Base-by-base conservation (phyloP, 2,797 vertebrate genomes). In the Silurus aristotelis region DNA sequence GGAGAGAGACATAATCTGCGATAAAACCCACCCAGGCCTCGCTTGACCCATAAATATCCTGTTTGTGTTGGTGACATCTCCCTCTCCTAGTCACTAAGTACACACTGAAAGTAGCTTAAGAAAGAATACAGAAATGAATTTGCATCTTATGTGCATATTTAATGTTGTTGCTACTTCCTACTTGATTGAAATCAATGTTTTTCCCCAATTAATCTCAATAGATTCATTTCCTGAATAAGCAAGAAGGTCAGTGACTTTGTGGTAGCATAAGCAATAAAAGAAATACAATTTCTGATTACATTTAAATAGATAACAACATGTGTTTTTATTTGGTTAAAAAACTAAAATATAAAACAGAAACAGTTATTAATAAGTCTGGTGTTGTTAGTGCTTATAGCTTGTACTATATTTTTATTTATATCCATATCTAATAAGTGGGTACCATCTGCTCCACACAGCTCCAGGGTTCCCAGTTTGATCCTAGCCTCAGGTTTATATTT, bases 41-140 rank as follows among this genome's bases (percentile, higher is more conserved):
- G 88, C 92, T 93, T 96, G 94, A 96, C 94, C 95, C 93, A 94
- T 94, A 93, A 94, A 95, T 93, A 94, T 87, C 90, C 89, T 94
- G 92, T 94, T 95, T 94, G 92, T 89, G 87, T 92, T 90, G 91
- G 90, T 87, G 89, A 88, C 87, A 90, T 92, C 90, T 92, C 92
- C 90, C 92, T 78, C 73, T 91, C 90, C 91, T 92, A 90, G 85
- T 70, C 85, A 22, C 88, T 92, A 91, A 95, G 93, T 89, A 93
- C 90, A 84, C 90, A 87, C 91, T 89, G 88, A 95, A 95, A 95
- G 94, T 90, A 92, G 94, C 94, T 96, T 95, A 95, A 92, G 92
- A 91, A 94, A 93, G 93, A 91, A 93, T 91, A 90, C 91, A 92
- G 91, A 90, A 90, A 93, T 92, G 86, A 92, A 93, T 90, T 91